A percentile compares a stretch with the other conserved stretches of the same genome.
These are phyloP conservation scores for Dendrolimus kikuchii DNA, from an alignment of 1,140 invertebrate genomes.

Conservation along the genomic window DNA sequence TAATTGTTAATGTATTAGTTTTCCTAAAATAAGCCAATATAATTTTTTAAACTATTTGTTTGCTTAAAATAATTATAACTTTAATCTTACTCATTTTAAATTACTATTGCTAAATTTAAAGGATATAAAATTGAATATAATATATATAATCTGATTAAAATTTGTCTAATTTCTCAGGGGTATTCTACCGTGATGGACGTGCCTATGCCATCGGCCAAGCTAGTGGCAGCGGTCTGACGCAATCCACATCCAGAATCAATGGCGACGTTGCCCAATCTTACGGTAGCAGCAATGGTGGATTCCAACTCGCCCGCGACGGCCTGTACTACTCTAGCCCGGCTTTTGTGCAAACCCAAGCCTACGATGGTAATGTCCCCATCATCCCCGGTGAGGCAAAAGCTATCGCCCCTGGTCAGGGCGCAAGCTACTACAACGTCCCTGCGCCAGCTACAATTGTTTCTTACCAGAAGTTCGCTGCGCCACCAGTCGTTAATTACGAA, in stretches of 20 bases:
- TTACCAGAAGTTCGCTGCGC: constrained; percentile 49
- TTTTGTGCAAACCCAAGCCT: constrained; percentile 39
- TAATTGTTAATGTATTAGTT: background rate
- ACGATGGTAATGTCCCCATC: constrained; percentile 21
- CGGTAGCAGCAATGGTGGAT: constrained; percentile 25
- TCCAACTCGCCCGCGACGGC: constrained; percentile 8
- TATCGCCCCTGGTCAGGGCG: constrained; percentile 37
- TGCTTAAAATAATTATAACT: background rate
- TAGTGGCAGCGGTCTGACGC: constrained; percentile 23
- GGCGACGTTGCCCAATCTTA: constrained; percentile 36
- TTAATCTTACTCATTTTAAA: background rate
- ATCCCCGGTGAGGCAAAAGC: constrained; percentile 9
- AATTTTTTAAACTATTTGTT: background rate
- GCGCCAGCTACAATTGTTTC: constrained; percentile 44
- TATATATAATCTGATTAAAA: constrained; percentile 1
- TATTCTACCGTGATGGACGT: constrained; percentile 45
- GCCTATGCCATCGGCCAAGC: constrained; percentile 40
- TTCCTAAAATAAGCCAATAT: background rate
- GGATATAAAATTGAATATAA: constrained; percentile 1
- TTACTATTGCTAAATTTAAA: background rate
- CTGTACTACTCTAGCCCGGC: constrained; percentile 34
- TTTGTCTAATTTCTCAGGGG: constrained; percentile 23
- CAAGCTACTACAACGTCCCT: constrained; percentile 39
- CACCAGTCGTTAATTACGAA: constrained; percentile 28
- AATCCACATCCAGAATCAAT: constrained; percentile 31